phyloP scores from a whole-genome alignment of 2,797 vertebrate genomes.

The Pagetopsis macropterus region DNA sequence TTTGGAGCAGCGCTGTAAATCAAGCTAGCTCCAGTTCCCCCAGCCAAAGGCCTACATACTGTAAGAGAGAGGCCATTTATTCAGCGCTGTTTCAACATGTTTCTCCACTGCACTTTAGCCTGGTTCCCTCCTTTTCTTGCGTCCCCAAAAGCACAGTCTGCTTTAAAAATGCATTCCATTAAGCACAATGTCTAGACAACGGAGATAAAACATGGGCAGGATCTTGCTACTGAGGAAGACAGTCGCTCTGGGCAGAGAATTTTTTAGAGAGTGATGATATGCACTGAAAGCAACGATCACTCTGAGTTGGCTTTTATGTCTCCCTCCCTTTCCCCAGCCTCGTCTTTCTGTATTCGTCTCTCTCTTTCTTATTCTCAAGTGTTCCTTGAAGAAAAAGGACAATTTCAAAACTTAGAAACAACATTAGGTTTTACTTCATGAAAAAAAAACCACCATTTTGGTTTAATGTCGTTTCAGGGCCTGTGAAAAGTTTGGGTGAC shows the following conservation, averaged over 20 bases:
- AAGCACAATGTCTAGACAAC: constrained; percentile 47
- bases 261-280: constrained; percentile 17
- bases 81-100: constrained; percentile 58
- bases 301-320: constrained; percentile 26
- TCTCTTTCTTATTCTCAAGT: constrained; percentile 25
- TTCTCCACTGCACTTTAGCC: constrained; percentile 52
- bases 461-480: neutral
- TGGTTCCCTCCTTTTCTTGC: constrained; percentile 42
- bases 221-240: constrained; percentile 16
- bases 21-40: constrained; percentile 55
- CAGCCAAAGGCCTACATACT: constrained; percentile 50
- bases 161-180: constrained; percentile 62
- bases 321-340: neutral
- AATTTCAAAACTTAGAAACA: constrained; percentile 23
- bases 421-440: constrained; percentile 13
- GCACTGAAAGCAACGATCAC: constrained; percentile 6
- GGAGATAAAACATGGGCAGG: constrained; percentile 31
- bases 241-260: constrained; percentile 18
- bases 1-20: constrained; percentile 65
- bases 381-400: constrained; percentile 15
- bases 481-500: no score
- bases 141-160: constrained; percentile 35
- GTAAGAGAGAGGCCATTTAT: constrained; percentile 53
- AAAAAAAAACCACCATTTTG: constrained; percentile 29
- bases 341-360: neutral